Percentiles rank a stretch among this genome's conserved stretches.
Evolutionary conservation across 2,797 vertebrate genomes (phyloP).

Genomic region (Hemibagrus guttatus): DNA sequence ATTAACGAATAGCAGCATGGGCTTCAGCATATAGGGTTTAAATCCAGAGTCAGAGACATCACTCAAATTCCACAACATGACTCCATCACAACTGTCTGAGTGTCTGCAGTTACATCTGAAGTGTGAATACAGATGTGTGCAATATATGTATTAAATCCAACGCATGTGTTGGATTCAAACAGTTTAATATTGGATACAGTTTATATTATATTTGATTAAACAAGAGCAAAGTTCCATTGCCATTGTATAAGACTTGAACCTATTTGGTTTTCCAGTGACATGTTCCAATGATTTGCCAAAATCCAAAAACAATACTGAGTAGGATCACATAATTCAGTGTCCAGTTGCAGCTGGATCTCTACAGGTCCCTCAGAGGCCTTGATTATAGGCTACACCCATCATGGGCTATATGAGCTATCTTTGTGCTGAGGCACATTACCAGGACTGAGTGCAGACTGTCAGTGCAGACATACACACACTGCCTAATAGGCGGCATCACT

Average conservation of each 20-base stretch:
- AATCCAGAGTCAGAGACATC: neutral
- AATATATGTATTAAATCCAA: neutral
- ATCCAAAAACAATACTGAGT: neutral
- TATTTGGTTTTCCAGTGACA: neutral
- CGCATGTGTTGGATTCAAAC: neutral
- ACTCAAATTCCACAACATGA: neutral
- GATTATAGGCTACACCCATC: conserved; percentile 37
- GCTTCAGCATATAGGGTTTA: neutral
- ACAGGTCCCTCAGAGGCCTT: conserved; percentile 38
- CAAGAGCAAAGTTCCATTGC: neutral
- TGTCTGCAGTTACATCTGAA: neutral
- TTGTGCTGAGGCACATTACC: conserved; percentile 47
- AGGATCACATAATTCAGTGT: neutral
- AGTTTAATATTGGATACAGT: neutral
- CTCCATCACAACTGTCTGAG: neutral
- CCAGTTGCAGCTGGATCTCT: conserved; percentile 14
- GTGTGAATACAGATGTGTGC: neutral
- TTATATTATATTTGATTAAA: neutral
- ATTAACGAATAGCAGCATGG: neutral
- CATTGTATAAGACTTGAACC: neutral
- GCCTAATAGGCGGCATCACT: conserved; percentile 76
- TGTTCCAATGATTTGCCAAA: neutral
- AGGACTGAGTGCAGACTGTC: conserved; percentile 20
- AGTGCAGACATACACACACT: conserved; percentile 35
- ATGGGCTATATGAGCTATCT: conserved; percentile 40